Conservation (phyloP, 2,888 invertebrate species). For the Himalopsyche anomala region DNA sequence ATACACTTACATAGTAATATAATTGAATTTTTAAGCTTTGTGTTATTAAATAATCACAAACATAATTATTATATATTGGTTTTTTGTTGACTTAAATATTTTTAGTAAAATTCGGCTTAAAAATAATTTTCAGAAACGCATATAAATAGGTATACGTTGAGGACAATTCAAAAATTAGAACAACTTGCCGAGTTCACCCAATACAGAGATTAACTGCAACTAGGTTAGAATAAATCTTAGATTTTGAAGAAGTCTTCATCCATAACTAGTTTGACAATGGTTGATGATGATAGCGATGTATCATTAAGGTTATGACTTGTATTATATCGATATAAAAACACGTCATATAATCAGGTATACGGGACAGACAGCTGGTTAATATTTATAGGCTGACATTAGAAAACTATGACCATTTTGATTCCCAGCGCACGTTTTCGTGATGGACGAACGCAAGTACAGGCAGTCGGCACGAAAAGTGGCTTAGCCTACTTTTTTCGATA, state of each 20-base stretch:
- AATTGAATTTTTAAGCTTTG: no score
- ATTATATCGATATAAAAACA: not conserved
- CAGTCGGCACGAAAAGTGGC: slow-evolving; percentile 34
- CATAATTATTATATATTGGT: no score
- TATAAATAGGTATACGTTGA: no score
- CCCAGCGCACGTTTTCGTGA: slow-evolving; percentile 16
- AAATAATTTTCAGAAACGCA: no score
- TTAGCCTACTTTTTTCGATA: slow-evolving; percentile 10
- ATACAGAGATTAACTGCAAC: no score
- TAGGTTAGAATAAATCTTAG: not conserved
- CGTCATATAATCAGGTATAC: not conserved
- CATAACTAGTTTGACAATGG: not conserved
- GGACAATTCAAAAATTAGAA: no score
- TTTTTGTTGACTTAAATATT: no score
- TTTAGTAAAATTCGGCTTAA: no score
- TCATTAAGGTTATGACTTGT: not conserved
- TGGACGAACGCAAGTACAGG: slow-evolving; percentile 34
- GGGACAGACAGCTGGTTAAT: slow-evolving; percentile 8
- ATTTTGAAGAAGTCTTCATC: not conserved
- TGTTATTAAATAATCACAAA: no score
- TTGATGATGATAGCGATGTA: not conserved
- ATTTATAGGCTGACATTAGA: slow-evolving; percentile 16
- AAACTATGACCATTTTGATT: slow-evolving; percentile 26
- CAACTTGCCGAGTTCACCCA: no score
- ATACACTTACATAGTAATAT: no score